Evolutionary conservation across 2,797 vertebrate species (phyloP), one percentile per base, ranked within the genome.

Genomic region (Ctenopoma kingsleyae): DNA sequence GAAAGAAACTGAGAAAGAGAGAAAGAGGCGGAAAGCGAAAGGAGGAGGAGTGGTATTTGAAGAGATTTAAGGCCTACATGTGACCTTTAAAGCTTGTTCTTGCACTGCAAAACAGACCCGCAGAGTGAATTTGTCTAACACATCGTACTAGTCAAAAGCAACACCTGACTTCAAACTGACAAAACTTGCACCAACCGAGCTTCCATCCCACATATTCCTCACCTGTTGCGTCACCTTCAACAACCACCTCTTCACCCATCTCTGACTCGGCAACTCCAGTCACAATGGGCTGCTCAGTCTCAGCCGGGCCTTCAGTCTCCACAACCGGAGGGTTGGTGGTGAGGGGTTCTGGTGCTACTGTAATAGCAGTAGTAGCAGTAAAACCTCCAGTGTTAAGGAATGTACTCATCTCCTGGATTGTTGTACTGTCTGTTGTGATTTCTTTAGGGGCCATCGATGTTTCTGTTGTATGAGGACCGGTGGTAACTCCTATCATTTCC

Each of bases 171-270:
- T 27, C 6, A 44, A 57, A 64, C 17, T 30, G 22, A 17, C 13
- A 23, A 40, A 6, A 15, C 22, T 12, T 17, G 19, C 58, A 17
- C 17, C 1, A 6, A 13, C 15, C 32, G 19, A 19, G 8, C 47
- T 25, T 27, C 30, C 12, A 55, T 10, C 41, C 20, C 25, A 22
- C 30, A 25, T 17, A 19, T 27, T 70, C 38, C 83, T 90, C 63
- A 93, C 87, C 90, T 5, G 71, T 73, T 59, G 43, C 0, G 0
- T 25, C 68, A 0, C 67, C 48, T 32, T 80, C 85, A 16, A 86
- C 2, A 1, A 81, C 0, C 38, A 79, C 69, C 0, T 25, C 52
- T 1, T 38, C 27, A 0, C 2, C 9, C 0, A 4, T 20, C 19
- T 40, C n/a, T 16, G 2, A 0, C 8, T 35, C 1, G 0, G 2